These are phyloP conservation scores for Oegoconia quadripuncta DNA, from an alignment of 2,888 invertebrate genomes.

Conservation along the genomic window DNA sequence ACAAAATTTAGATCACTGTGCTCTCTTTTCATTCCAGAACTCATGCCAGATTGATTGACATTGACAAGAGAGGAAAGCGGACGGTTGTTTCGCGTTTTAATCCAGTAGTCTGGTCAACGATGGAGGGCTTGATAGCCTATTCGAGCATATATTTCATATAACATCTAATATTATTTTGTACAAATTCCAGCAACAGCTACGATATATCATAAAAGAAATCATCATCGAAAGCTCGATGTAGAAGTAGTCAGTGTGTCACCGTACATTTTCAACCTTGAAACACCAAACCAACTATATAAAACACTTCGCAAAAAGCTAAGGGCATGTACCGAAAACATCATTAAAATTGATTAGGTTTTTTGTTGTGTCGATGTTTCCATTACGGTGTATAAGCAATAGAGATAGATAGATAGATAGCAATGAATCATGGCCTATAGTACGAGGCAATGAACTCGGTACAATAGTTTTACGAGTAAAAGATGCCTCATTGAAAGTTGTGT, in stretches of 20 bases:
- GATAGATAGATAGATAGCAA: conserved; percentile 36
- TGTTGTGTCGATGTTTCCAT: conserved; percentile 30
- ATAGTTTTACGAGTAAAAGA: conserved; percentile 34
- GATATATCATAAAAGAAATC: too few species aligned
- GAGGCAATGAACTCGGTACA: conserved; percentile 42
- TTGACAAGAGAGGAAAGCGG: too few species aligned
- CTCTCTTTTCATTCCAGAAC: too few species aligned
- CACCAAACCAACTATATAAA: conserved; percentile 27
- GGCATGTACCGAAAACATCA: conserved; percentile 50
- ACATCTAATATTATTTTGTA: too few species aligned
- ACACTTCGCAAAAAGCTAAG: conserved; percentile 49
- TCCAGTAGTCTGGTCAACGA: too few species aligned
- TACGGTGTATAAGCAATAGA: conserved; percentile 28
- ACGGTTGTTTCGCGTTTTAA: too few species aligned
- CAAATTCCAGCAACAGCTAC: too few species aligned
- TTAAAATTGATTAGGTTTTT: conserved; percentile 59
- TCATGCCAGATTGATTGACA: too few species aligned
- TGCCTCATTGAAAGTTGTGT: conserved; percentile 8
- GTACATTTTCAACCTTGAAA: conserved; percentile 33
- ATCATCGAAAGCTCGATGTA: too few species aligned
- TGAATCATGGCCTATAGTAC: conserved; percentile 38
- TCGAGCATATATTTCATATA: too few species aligned
- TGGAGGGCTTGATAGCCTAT: too few species aligned
- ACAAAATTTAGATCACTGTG: too few species aligned
- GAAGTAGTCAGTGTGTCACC: conserved; percentile 26